phyloP scores from a whole-genome alignment of 2,797 vertebrate genomes.

The Acomys russatus region DNA sequence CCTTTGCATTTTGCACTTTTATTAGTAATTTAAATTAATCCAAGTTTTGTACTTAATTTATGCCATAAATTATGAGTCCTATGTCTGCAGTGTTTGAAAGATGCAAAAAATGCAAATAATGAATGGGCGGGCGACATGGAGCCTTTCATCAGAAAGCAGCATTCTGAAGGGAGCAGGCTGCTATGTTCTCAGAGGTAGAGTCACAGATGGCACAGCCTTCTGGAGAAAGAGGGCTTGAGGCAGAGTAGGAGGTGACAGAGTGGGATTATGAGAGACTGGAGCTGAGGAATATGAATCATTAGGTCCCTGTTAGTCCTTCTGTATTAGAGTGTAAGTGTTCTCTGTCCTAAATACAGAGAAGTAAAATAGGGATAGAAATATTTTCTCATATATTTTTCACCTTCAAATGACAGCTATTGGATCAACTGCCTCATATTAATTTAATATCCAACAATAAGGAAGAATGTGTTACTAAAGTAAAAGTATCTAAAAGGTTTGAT shows the following conservation, averaged over 20 bases:
- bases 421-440: background rate
- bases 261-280: slow-evolving; percentile 3
- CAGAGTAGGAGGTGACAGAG: slow-evolving; percentile 35
- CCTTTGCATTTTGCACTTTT: background rate
- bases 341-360: background rate
- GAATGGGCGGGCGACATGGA: slow-evolving; percentile 12
- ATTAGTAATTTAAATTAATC: background rate
- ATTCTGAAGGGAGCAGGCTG: background rate
- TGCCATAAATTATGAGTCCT: background rate
- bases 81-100: background rate
- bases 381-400: background rate
- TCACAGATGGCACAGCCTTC: slow-evolving; percentile 29
- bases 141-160: background rate
- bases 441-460: background rate
- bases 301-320: background rate
- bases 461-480: background rate
- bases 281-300: slow-evolving; percentile 22
- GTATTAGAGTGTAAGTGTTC: background rate
- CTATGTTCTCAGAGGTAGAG: background rate
- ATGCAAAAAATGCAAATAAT: slow-evolving; percentile 25
- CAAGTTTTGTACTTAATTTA: background rate
- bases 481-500: background rate
- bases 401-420: background rate
- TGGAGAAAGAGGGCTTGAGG: background rate
- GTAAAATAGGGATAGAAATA: background rate